These are phyloP conservation scores for Chamaetylas fuelleborni DNA, from an alignment of 2,113 vertebrate species.

Conservation along the genomic window DNA sequence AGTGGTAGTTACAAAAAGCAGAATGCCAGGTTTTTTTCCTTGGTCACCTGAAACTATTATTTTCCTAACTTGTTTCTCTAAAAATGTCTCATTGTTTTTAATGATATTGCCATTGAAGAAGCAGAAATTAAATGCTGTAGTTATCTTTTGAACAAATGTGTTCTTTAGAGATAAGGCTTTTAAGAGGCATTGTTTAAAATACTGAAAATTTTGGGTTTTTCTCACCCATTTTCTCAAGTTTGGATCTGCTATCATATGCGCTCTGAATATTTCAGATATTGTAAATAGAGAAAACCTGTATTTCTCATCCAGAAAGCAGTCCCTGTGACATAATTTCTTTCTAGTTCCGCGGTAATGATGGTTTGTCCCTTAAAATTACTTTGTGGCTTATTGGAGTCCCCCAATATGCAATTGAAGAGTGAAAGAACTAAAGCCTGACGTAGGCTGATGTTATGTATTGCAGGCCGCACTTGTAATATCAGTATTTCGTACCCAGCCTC, in stretches of 20 bases:
- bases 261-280: neutral
- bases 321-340: neutral
- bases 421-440: neutral
- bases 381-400: neutral
- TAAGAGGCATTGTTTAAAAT: neutral
- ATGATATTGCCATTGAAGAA: neutral
- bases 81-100: neutral
- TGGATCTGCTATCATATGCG: neutral
- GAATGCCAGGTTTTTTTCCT: neutral
- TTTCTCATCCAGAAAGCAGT: neutral
- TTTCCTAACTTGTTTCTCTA: neutral
- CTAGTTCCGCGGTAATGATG: rapidly evolving
- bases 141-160: neutral
- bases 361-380: neutral
- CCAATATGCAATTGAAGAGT: neutral
- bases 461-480: neutral
- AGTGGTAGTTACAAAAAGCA: neutral
- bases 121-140: neutral
- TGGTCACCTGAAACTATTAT: neutral
- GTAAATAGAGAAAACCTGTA: neutral
- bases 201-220: neutral
- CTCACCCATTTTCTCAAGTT: neutral
- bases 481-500: neutral
- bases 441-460: neutral
- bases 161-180: neutral